These are phyloP conservation scores for Listronotus oregonensis DNA, from an alignment of 1,140 invertebrate genomes.

Conservation along the genomic window DNA sequence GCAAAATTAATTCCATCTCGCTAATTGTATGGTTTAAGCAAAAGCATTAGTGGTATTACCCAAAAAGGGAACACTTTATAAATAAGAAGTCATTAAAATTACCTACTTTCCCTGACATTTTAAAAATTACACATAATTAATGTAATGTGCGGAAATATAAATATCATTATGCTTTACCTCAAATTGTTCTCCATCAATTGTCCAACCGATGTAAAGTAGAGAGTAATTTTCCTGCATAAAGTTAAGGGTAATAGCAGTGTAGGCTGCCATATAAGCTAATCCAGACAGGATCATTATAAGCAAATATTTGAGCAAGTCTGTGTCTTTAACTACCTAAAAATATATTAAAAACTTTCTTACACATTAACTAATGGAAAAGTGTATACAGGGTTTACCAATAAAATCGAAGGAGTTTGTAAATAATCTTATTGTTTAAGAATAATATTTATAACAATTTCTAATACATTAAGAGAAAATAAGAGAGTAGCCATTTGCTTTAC, in stretches of 20 bases:
- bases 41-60: no score
- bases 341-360: no score
- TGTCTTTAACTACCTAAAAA: constrained; percentile 70
- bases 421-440: no score
- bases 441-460: no score
- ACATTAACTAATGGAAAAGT: no score
- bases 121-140: background rate
- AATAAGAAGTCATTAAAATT: background rate
- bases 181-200: constrained; percentile 61
- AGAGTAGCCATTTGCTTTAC: no score
- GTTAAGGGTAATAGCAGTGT: constrained; percentile 73
- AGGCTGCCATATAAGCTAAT: constrained; percentile 83
- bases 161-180: constrained; percentile 12
- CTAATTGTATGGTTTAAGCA: no score
- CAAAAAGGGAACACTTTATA: background rate
- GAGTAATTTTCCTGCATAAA: constrained; percentile 61
- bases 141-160: background rate
- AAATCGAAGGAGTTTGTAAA: no score
- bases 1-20: no score
- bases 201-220: constrained; percentile 58
- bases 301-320: constrained; percentile 82
- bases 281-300: constrained; percentile 74
- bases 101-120: background rate
- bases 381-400: no score
- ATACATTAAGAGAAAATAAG: no score